Conservation (phyloP, 2,113 vertebrate species). For the Dipodomys stephensi region DNA sequence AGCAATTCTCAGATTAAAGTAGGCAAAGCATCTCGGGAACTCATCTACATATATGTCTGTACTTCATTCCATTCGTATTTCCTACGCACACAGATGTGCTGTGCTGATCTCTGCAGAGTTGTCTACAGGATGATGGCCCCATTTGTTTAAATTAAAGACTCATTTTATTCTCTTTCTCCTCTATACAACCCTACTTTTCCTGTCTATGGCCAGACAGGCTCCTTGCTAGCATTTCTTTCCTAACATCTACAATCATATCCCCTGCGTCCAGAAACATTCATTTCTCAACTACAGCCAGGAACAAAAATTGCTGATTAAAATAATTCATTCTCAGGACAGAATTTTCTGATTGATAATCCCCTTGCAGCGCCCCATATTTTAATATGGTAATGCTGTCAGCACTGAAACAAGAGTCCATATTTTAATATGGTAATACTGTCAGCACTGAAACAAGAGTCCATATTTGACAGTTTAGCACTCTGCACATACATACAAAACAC, state of each 20-base stretch:
- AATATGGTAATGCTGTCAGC: constrained; percentile 82
- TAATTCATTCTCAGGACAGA: not conserved
- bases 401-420: constrained; percentile 83
- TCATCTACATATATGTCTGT: not conserved
- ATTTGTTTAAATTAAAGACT: not conserved
- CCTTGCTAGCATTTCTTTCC: not conserved
- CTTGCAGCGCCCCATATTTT: not conserved
- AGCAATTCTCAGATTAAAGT: not conserved
- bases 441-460: constrained; percentile 84
- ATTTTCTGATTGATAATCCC: not conserved
- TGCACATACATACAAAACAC: constrained; percentile 83
- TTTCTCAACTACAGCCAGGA: not conserved
- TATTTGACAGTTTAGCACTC: constrained; percentile 84
- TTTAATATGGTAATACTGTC: constrained; percentile 83
- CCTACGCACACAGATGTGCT: not conserved
- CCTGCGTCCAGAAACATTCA: not conserved
- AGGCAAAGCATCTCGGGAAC: not conserved
- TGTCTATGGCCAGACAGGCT: not conserved
- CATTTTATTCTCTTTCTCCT: not conserved
- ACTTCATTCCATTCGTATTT: not conserved
- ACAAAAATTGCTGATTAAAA: not conserved
- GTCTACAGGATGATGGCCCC: not conserved
- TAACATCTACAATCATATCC: not conserved
- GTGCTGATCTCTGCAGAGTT: not conserved
- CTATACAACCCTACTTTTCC: not conserved